A percentile compares a stretch with the other conserved stretches of the same genome.
Evolutionary conservation across 1,140 invertebrate genomes (phyloP).

Genomic region (Saccostrea glomerata): DNA sequence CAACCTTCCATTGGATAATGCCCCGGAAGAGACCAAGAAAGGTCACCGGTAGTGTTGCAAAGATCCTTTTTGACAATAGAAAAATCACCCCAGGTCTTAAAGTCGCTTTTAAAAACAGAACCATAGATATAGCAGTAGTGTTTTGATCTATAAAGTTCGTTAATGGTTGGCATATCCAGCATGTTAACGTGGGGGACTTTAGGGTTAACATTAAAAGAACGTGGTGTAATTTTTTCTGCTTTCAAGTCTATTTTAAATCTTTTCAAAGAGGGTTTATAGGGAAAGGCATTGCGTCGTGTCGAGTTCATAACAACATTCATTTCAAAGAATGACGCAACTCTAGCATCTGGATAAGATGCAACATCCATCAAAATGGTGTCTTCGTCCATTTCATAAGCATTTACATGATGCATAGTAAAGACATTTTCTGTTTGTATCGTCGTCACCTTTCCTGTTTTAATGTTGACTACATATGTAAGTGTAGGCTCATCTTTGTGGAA

Average conservation of each 20-base stretch:
- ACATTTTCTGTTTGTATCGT: constrained; percentile 62
- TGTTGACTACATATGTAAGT: constrained; percentile 65
- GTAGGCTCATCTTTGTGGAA: constrained; percentile 62
- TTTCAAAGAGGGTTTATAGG: constrained; percentile 57
- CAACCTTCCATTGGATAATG: constrained; percentile 73
- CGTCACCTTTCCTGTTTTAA: constrained; percentile 62
- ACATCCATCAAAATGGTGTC: constrained; percentile 67
- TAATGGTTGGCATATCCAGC: constrained; percentile 75
- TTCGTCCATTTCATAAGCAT: constrained; percentile 70
- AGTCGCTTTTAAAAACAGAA: constrained; percentile 69
- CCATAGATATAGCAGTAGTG: constrained; percentile 74
- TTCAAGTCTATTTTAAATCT: constrained; percentile 66
- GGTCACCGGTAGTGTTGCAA: constrained; percentile 63
- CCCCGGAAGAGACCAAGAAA: constrained; percentile 57
- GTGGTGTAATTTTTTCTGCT: constrained; percentile 39
- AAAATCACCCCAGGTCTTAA: constrained; percentile 60
- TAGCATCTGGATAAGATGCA: constrained; percentile 63
- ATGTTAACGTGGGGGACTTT: constrained; percentile 52
- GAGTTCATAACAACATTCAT: constrained; percentile 60
- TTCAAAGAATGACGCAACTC: constrained; percentile 63
- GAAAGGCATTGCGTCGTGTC: constrained; percentile 58
- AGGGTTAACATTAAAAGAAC: constrained; percentile 43
- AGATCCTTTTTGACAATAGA: constrained; percentile 75
- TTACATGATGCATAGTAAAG: constrained; percentile 73
- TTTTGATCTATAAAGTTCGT: constrained; percentile 67